Evolutionary conservation across 2,888 invertebrate species (phyloP), one percentile per base, ranked within the genome.

Genomic region (Pollenia amentaria): DNA sequence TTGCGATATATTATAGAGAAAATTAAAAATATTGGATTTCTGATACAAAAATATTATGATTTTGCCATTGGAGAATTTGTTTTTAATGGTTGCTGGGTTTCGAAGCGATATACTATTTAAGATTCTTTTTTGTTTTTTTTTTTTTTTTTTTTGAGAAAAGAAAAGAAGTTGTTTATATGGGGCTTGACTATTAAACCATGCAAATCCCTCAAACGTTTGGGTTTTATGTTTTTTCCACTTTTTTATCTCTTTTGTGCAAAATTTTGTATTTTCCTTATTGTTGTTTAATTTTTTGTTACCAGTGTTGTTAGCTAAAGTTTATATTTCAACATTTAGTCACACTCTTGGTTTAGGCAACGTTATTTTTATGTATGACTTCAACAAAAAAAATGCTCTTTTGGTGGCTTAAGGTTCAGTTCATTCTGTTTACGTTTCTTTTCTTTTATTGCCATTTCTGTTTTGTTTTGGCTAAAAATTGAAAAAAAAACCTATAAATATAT

Each of bases 251-350:
- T 3, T 38, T 69, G 29, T n/a, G 60, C 44, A 64, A 42, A 51
- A 55, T 73, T 46, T 72, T 53, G 38, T 18, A 11, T 29, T 53
- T 16, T 12, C 1, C 42, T 53, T 44, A 12, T 65, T 44, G 16
- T 42, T 53, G 29, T 57, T 29, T 55, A 29, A 16, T n/a, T 11
- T 55, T 48, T 70, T 67, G 53, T 67, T 60, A 44, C 9, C 48
- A 70, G 29, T 48, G 46, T 78, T 72, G 70, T 80, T 81, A 65
- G 67, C 16, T 55, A 42, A 65, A 64, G 42, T 77, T 84, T 70
- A 73, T 65, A 70, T 82, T 81, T 48, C 44, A 77, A 29, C 70
- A 67, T 78, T 84, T 84, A 82, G 85, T 82, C 81, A 84, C 77
- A 84, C 65, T 86, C 67, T 16, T 46, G 70, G 65, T 75, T 67